A percentile compares a stretch with the other conserved stretches of the same genome.
phyloP scores from a whole-genome alignment of 2,888 invertebrate genomes.

The Incurvaria masculella region DNA sequence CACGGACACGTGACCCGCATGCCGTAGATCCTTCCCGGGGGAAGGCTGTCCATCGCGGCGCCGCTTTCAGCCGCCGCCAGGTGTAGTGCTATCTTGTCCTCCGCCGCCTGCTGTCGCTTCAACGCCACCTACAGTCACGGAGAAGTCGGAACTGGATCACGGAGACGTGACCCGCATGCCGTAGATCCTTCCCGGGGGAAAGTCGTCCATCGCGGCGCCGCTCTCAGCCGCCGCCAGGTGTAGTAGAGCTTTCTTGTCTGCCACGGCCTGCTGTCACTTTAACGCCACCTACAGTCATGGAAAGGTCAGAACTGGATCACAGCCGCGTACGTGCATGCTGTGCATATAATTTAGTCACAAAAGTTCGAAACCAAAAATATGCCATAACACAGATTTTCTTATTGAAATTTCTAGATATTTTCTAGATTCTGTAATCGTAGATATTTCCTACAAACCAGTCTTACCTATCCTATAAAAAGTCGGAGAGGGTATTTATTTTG shows the following conservation, averaged over 20 bases:
- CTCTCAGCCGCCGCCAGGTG: slow-evolving; percentile 75
- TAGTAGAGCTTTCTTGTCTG: slow-evolving; percentile 93
- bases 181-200: slow-evolving; percentile 83
- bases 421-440: too few relatives aligned
- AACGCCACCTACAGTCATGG: slow-evolving; percentile 97
- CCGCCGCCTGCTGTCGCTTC: slow-evolving; percentile 94
- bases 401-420: too few relatives aligned
- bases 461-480: too few relatives aligned
- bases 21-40: slow-evolving; percentile 75
- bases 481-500: too few relatives aligned
- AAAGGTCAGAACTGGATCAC: too few relatives aligned
- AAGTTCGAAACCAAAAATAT: too few relatives aligned
- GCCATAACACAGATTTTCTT: too few relatives aligned
- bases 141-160: slow-evolving; percentile 51
- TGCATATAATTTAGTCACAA: too few relatives aligned
- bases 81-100: slow-evolving; percentile 93
- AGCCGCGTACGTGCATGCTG: too few relatives aligned
- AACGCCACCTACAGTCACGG: slow-evolving; percentile 88
- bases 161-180: slow-evolving; percentile 44
- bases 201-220: slow-evolving; percentile 56
- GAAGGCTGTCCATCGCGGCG: slow-evolving; percentile 63
- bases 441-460: too few relatives aligned
- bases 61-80: slow-evolving; percentile 69
- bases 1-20: slow-evolving; percentile 53
- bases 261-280: slow-evolving; percentile 94